These are phyloP conservation scores for Trichomycterus rosablanca DNA, from an alignment of 2,113 vertebrate species.

Conservation along the genomic window DNA sequence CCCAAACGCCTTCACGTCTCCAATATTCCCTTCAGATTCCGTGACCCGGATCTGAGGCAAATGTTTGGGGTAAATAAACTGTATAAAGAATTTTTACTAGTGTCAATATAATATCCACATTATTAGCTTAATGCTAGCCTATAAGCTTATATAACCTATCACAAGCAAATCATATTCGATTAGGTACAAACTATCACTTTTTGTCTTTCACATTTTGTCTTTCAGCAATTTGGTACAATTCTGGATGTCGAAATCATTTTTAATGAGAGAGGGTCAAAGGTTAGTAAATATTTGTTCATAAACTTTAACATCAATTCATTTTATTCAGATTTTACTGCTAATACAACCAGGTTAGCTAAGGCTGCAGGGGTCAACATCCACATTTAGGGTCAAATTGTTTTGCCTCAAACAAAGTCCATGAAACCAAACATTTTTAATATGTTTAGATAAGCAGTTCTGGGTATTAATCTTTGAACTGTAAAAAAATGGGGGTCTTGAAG, in stretches of 20 bases:
- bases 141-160: neutral
- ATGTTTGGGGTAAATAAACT: constrained; percentile 73
- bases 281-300: too few relatives aligned
- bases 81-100: neutral
- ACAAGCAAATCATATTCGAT: neutral
- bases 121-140: neutral
- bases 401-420: too few relatives aligned
- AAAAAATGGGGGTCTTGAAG: too few relatives aligned
- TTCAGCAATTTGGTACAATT: constrained; percentile 79
- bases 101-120: neutral
- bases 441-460: too few relatives aligned
- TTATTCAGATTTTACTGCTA: too few relatives aligned
- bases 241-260: constrained; percentile 79
- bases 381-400: too few relatives aligned
- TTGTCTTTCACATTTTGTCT: constrained; percentile 26
- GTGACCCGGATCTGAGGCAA: constrained; percentile 76
- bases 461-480: too few relatives aligned
- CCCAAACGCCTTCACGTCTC: constrained; percentile 76
- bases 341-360: too few relatives aligned
- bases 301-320: too few relatives aligned
- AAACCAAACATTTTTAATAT: too few relatives aligned
- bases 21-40: constrained; percentile 76
- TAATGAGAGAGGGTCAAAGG: constrained; percentile 77
- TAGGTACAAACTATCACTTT: too few relatives aligned
- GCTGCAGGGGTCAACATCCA: too few relatives aligned